These are phyloP conservation scores for Apogon hyalosoma DNA, from an alignment of 2,797 vertebrate genomes.

Conservation along the genomic window DNA sequence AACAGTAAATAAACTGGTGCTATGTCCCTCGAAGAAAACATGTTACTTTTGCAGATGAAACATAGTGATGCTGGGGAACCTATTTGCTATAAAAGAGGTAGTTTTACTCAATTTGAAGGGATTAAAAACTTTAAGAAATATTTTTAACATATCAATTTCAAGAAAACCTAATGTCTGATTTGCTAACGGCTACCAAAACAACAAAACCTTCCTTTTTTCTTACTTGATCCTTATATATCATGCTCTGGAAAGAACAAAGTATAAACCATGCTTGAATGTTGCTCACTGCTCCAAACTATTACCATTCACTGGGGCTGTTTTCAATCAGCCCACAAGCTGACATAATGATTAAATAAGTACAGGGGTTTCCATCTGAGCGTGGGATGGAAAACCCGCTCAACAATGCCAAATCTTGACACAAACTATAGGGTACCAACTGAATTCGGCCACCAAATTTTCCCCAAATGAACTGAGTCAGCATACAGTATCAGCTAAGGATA, in stretches of 20 bases:
- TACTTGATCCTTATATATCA: not conserved
- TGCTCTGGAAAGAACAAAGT: constrained; percentile 10
- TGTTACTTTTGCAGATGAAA: constrained; percentile 10
- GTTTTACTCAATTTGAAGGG: not conserved
- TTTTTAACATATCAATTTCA: not conserved
- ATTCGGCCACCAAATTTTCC: constrained; percentile 43
- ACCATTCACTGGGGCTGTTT: constrained; percentile 60
- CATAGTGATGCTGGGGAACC: not conserved
- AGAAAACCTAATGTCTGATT: not conserved
- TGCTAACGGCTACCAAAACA: constrained; percentile 7
- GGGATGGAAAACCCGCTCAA: constrained; percentile 63
- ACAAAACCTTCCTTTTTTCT: constrained; percentile 3
- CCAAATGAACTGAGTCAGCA: constrained; percentile 44
- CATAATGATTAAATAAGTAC: constrained; percentile 70
- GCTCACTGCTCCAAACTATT: constrained; percentile 48
- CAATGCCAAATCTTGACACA: constrained; percentile 69
- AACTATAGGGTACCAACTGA: constrained; percentile 51
- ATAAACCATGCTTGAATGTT: constrained; percentile 16
- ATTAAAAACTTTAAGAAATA: not conserved
- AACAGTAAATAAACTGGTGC: not conserved
- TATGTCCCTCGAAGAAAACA: not conserved
- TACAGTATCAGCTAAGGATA: constrained; percentile 7
- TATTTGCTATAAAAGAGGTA: not conserved
- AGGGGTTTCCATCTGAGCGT: constrained; percentile 61
- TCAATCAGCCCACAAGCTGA: constrained; percentile 71